These are phyloP conservation scores for Nebria brevicollis DNA, from an alignment of 2,888 invertebrate genomes.

Conservation along the genomic window DNA sequence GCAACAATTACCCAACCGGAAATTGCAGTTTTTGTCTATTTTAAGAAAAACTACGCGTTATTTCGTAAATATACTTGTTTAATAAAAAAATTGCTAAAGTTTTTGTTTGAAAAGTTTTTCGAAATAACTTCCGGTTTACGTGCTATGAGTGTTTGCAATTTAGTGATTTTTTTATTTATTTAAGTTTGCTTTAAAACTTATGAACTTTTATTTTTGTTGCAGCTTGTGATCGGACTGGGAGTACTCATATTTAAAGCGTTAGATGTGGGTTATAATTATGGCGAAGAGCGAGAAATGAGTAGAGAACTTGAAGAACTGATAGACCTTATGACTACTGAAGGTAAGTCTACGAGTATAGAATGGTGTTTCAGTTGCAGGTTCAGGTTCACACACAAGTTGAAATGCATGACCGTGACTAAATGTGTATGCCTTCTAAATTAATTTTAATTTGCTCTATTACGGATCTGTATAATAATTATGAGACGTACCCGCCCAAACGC, in stretches of 20 bases:
- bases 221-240: constrained; percentile 85
- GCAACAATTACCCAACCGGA: no score
- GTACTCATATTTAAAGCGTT: constrained; percentile 87
- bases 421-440: neutral
- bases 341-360: constrained; percentile 57
- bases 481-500: neutral
- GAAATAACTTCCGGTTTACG: no score
- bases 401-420: neutral
- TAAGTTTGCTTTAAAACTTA: no score
- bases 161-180: no score
- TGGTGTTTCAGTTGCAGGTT: no score
- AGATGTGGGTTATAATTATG: constrained; percentile 86
- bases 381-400: constrained; percentile 50
- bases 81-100: no score
- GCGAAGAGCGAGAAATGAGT: constrained; percentile 88
- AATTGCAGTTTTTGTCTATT: no score
- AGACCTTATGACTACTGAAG: constrained; percentile 83
- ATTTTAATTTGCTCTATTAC: neutral
- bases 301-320: constrained; percentile 87
- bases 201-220: constrained; percentile 58
- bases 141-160: no score
- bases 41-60: no score
- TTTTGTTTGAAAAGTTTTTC: no score
- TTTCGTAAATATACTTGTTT: no score
- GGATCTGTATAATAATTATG: neutral